A percentile compares a stretch with the other conserved stretches of the same genome.
Evolutionary conservation across 1,140 invertebrate genomes (phyloP).

Genomic region (Listronotus oregonensis): DNA sequence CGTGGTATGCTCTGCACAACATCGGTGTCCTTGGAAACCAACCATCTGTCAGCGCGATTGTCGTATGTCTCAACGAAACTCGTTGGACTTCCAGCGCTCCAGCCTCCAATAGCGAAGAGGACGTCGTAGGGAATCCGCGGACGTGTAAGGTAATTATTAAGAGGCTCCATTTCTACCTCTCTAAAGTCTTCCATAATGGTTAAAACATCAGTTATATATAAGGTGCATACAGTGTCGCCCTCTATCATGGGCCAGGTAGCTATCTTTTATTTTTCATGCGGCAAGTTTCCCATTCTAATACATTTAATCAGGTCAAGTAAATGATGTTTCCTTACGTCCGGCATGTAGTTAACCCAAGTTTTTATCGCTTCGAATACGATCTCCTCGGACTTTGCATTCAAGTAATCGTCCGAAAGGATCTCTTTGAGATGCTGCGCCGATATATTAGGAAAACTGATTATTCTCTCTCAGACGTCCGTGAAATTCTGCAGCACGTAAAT

Average conservation of each 20-base stretch:
- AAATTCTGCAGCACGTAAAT: conserved; percentile 62
- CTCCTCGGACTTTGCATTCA: conserved; percentile 72
- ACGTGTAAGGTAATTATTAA: conserved; percentile 61
- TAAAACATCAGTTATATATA: conserved; percentile 43
- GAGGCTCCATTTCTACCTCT: conserved; percentile 59
- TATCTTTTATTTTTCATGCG: conserved; percentile 36
- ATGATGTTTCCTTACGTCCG: conserved; percentile 58
- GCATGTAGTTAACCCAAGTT: conserved; percentile 65
- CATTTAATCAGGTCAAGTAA: conserved; percentile 66
- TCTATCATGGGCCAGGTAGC: conserved; percentile 60
- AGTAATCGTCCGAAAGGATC: conserved; percentile 64
- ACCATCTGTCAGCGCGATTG: conserved; percentile 68
- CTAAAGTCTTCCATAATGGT: conserved; percentile 54
- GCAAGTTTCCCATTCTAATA: conserved; percentile 50
- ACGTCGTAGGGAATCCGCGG: conserved; percentile 72
- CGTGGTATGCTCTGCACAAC: conserved; percentile 75
- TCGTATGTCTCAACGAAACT: conserved; percentile 82
- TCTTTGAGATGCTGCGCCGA: conserved; percentile 61
- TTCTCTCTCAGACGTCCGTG: conserved; percentile 60
- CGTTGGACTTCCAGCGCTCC: conserved; percentile 78
- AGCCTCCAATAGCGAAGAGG: conserved; percentile 75
- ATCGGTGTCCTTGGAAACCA: conserved; percentile 66
- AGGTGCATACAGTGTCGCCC: conserved; percentile 55
- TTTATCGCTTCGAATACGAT: conserved; percentile 69
- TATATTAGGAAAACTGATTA: conserved; percentile 61